These are phyloP conservation scores for Rhinichthys klamathensis DNA, from an alignment of 2,113 vertebrate genomes.

Conservation along the genomic window DNA sequence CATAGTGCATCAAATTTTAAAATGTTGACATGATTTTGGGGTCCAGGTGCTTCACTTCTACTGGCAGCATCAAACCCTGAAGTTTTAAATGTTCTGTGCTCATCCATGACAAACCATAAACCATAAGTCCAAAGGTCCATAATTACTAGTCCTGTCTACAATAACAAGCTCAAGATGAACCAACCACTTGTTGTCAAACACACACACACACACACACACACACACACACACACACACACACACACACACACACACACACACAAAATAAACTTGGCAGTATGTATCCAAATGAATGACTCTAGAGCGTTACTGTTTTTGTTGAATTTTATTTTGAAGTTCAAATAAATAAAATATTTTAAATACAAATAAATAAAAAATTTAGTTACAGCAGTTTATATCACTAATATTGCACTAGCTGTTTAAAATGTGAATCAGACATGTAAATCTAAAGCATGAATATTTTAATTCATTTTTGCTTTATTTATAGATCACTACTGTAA, in stretches of 20 bases:
- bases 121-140: neutral
- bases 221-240: neutral
- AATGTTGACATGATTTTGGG: neutral
- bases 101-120: conserved; percentile 29
- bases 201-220: neutral
- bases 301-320: neutral
- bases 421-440: neutral
- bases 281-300: neutral
- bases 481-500: too few relatives aligned
- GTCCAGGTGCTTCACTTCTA: neutral
- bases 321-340: neutral
- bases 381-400: neutral
- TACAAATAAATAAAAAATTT: neutral
- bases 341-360: neutral
- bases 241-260: neutral
- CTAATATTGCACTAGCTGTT: neutral
- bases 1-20: neutral
- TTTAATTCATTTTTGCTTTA: too few relatives aligned
- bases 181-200: neutral
- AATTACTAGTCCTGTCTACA: conserved; percentile 30
- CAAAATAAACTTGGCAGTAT: neutral
- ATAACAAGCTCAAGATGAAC: conserved; percentile 31
- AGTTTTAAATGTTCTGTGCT: neutral
- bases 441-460: neutral
- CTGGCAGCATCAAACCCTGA: neutral